Evolutionary conservation across 2,797 vertebrate species (phyloP).

Genomic region (Paramormyrops hopkinsi): DNA sequence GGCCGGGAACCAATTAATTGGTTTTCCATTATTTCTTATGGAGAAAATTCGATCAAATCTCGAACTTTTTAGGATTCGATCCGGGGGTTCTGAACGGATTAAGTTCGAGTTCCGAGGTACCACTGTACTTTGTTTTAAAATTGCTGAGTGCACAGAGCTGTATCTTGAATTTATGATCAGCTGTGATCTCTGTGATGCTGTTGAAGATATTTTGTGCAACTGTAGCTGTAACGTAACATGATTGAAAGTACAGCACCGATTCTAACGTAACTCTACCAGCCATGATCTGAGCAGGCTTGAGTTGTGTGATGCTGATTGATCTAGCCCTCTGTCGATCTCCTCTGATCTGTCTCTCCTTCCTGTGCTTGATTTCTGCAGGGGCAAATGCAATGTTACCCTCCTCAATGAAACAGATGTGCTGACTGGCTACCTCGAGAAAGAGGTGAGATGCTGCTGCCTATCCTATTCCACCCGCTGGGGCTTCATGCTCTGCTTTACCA

Average conservation of each 20-base stretch:
- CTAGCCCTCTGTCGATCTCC: background rate
- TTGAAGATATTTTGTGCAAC: background rate
- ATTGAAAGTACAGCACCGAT: background rate
- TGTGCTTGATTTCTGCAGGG: constrained; percentile 53
- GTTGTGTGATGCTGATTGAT: background rate
- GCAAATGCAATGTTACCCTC: constrained; percentile 91
- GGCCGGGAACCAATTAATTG: too few species aligned
- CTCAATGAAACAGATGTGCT: constrained; percentile 90
- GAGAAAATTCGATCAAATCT: too few species aligned
- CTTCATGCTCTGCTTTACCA: background rate
- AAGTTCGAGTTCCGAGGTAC: too few species aligned
- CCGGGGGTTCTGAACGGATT: too few species aligned
- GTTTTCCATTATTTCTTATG: too few species aligned
- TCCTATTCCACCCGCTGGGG: background rate
- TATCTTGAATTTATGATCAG: background rate
- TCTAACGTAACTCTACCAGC: background rate
- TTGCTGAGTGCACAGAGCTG: background rate
- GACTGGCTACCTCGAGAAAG: constrained; percentile 83
- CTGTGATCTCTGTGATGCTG: background rate
- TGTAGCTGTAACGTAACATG: background rate
- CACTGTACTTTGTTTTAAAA: background rate
- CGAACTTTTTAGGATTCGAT: too few species aligned
- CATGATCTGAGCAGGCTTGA: background rate
- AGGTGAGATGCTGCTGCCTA: constrained; percentile 61
- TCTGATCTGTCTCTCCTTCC: background rate